Base-by-base conservation (phyloP, 2,888 invertebrate genomes). In the Oligia fasciuncula region DNA sequence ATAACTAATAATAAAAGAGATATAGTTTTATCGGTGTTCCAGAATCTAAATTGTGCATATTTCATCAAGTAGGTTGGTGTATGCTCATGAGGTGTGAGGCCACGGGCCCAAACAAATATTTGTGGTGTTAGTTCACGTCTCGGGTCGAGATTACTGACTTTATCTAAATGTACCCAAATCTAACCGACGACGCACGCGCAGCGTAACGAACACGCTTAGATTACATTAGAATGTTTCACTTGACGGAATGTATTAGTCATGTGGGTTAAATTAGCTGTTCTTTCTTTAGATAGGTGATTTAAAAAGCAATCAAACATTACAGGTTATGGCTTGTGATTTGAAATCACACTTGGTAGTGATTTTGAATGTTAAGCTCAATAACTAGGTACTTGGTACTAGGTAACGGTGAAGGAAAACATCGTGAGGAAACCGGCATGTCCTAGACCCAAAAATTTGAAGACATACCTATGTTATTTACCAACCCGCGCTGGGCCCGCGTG, bases 161-260 rank as follows among this genome's bases (percentile, higher is more conserved):
- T 95, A 95, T 95, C 95, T 94, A 90, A 93, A 90, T 93, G 93
- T 91, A 90, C 91, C 92, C 92, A 91, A 93, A 94, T 93, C 93
- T 95, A 93, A 94, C 93, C 88, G 87, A 81, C 88, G 88, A 81
- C 88, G 88, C 86, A 83, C 87, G 90, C 89, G 87, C 87, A 74
- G 13, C 68, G 46, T 35, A 43, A 79, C 80, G 17, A 57, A 80
- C 80, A 71, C 86, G 85, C 84, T 84, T 83, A 88, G 84, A 85
- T 88, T 88, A 88, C 81, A 79, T 84, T 80, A 88, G 75, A 79
- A 85, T 87, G 80, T 85, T 87, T 77, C n/a, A 69, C 46, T 81
- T 60, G 43, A 76, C 77, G 83, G 75, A 85, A 76, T 83, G 73
- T 83, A 83, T 81, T 77, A 70, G 63, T 73, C 77, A 57, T 13